Evolutionary conservation across 2,888 invertebrate genomes (phyloP), one percentile per base, ranked within the genome.

Genomic region (Folsomia manolachei): DNA sequence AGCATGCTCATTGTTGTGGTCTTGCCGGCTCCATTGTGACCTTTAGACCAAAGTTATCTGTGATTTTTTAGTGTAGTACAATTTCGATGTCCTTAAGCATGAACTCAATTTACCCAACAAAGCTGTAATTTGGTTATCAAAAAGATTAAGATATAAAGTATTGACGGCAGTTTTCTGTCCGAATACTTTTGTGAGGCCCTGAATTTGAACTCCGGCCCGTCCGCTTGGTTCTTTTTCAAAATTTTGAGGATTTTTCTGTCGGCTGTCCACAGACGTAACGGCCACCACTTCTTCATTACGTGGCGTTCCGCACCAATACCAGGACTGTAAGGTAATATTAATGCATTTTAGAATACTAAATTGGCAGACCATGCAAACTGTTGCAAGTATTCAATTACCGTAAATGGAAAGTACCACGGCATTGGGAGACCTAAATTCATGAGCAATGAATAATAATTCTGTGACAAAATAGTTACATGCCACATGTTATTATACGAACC

Each of bases 91-190:
- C n/a, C n/a, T n/a, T n/a, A n/a, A n/a, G n/a, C n/a, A n/a, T n/a
- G n/a, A n/a, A n/a, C n/a, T n/a, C n/a, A n/a, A n/a, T n/a, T n/a
- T n/a, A n/a, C 75, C 63, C n/a, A 96, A 85, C 21, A 95, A 85
- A 0, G 91, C 92, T 0, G 94, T 94, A 61, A 95, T 93, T 84
- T 94, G 91, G 1, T 91, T 91, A 1, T 90, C 88, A 81, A 90
- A 91, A 82, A 95, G 90, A 74, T 91, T 89, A 82, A 96, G 83
- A 14, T 87, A 87, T 39, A 94, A 85, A 76, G 90, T 87, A 79
- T 89, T 87, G 0, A 95, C 89, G 14, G 91, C 94, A 1, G 84
- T 82, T 70, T 79, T 79, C 79, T 83, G 85, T 81, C 84, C 78
- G 66, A 80, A 80, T n/a, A 86, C 84, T 85, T 92, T 92, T 11